phyloP scores from a whole-genome alignment of 1,140 invertebrate species.

The Teleogryllus occipitalis region DNA sequence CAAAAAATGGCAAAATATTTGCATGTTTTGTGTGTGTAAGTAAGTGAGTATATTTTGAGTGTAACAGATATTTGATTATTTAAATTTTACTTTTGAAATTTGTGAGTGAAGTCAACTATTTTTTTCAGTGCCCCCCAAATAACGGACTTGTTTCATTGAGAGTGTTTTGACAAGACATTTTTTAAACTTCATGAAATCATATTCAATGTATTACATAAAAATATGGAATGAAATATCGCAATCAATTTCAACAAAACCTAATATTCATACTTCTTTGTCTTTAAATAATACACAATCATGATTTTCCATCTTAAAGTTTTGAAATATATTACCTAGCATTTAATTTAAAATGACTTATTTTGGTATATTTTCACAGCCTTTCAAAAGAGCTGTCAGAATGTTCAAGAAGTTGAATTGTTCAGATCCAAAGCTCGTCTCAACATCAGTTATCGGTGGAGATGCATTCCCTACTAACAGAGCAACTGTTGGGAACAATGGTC shows the following conservation, averaged over 20 bases:
- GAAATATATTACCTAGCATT: neutral
- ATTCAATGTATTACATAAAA: neutral
- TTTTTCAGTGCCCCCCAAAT: no score
- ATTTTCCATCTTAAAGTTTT: neutral
- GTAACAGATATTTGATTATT: neutral
- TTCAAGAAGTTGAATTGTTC: slow-evolving; percentile 40
- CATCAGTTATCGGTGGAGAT: slow-evolving; percentile 30
- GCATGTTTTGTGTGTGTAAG: no score
- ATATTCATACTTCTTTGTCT: neutral
- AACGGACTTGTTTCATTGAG: no score
- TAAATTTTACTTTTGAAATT: neutral
- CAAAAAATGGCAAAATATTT: no score
- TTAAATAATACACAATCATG: neutral
- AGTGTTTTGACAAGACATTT: no score
- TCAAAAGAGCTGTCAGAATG: slow-evolving; percentile 37
- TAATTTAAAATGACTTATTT: neutral
- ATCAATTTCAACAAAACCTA: neutral
- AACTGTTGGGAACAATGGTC: neutral
- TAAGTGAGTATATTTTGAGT: neutral
- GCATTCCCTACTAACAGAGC: slow-evolving; percentile 8
- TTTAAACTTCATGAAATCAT: neutral
- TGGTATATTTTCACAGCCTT: slow-evolving; percentile 28
- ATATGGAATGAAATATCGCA: neutral
- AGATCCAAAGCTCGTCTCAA: slow-evolving; percentile 36
- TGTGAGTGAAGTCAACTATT: no score